Evolutionary conservation across 1,140 invertebrate species (phyloP).

Genomic region (fruit fly (Drosophila melanogaster)): DNA sequence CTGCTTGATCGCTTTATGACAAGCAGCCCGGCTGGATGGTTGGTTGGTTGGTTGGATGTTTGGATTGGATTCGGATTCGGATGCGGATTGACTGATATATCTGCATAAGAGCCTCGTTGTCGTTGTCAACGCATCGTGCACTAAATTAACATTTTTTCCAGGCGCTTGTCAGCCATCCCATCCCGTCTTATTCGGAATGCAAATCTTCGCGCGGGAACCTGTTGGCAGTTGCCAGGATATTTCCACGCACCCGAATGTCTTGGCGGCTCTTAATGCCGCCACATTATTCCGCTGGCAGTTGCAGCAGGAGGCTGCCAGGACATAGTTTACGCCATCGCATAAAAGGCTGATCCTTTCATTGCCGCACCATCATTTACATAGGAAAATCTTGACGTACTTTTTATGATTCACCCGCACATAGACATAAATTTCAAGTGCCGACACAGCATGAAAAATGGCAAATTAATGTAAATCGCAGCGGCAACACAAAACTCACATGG

Average conservation of each 20-base stretch:
- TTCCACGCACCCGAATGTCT: conserved; percentile 25
- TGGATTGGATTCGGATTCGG: conserved; percentile 21
- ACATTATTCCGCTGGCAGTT: conserved; percentile 5
- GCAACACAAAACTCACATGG: conserved; percentile 47
- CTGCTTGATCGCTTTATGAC: conserved; percentile 79
- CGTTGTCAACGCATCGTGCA: conserved; percentile 74
- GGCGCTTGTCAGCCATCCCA: conserved; percentile 71
- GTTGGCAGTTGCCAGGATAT: conserved; percentile 68
- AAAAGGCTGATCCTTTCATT: conserved; percentile 65
- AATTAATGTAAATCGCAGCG: conserved; percentile 84
- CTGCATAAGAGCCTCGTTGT: conserved; percentile 66
- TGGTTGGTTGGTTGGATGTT: conserved; percentile 23
- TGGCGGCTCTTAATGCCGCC: conserved; percentile 53
- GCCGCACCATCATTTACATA: conserved; percentile 70
- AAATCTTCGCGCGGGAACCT: conserved; percentile 66
- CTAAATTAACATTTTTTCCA: conserved; percentile 79
- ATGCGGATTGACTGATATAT: conserved; percentile 73
- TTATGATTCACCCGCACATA: conserved; percentile 66
- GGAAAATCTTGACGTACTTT: conserved; percentile 67
- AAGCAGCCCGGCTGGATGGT: conserved; percentile 60
- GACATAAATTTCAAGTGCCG: conserved; percentile 50
- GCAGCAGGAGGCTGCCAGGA: conserved; percentile 12
- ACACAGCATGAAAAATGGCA: conserved; percentile 84
- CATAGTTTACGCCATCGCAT: conserved; percentile 32
- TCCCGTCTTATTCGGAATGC: conserved; percentile 80